phyloP scores from a whole-genome alignment of 2,797 vertebrate species.

The Gadopsis bispinosus region DNA sequence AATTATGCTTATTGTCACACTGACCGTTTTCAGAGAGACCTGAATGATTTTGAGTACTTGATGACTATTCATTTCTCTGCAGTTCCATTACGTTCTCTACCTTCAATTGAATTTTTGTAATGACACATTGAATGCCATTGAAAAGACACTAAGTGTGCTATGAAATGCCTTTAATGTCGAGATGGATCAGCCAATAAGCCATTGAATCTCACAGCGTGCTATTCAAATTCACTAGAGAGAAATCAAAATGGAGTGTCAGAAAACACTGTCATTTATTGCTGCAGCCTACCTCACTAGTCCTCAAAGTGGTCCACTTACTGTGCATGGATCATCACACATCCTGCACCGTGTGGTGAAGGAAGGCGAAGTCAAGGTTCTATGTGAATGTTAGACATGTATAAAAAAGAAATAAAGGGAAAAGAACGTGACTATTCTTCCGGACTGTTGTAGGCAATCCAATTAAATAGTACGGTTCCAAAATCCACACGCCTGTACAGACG shows the following conservation, averaged over 20 bases:
- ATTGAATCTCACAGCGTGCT: slow-evolving; percentile 67
- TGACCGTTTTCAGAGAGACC: slow-evolving; percentile 42
- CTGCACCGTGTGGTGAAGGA: slow-evolving; percentile 25
- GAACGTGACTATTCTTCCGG: slow-evolving; percentile 7
- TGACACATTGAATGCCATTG: slow-evolving; percentile 69
- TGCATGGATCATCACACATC: slow-evolving; percentile 52
- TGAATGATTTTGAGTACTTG: slow-evolving; percentile 48
- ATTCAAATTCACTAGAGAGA: slow-evolving; percentile 70
- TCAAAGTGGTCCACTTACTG: slow-evolving; percentile 57
- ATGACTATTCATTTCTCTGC: slow-evolving; percentile 61
- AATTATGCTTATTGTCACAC: slow-evolving; percentile 56
- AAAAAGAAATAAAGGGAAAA: slow-evolving; percentile 12
- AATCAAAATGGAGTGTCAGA: slow-evolving; percentile 73
- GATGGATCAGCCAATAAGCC: slow-evolving; percentile 75
- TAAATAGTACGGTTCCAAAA: not conserved
- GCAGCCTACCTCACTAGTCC: slow-evolving; percentile 58
- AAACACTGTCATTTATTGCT: slow-evolving; percentile 68
- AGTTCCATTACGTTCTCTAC: slow-evolving; percentile 57
- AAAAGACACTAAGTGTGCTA: slow-evolving; percentile 73
- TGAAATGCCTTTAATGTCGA: slow-evolving; percentile 75
- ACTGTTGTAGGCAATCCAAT: not conserved
- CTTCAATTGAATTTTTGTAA: slow-evolving; percentile 71
- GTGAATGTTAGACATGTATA: slow-evolving; percentile 23
- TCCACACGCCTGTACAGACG: not conserved
- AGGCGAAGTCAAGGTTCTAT: slow-evolving; percentile 33